These are phyloP conservation scores for Erebia palarica DNA, from an alignment of 2,888 invertebrate species.

Conservation along the genomic window DNA sequence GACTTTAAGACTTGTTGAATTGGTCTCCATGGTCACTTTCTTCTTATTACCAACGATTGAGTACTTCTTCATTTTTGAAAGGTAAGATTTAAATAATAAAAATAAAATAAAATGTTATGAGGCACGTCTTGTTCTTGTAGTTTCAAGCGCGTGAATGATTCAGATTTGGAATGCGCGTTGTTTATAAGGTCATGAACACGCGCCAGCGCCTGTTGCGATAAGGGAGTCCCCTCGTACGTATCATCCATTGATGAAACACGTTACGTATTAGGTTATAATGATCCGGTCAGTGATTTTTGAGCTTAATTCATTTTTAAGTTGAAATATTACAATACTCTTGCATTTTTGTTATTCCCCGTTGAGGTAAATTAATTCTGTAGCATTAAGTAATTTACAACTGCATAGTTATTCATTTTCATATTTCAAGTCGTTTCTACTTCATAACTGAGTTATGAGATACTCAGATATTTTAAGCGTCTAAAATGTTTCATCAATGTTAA, in stretches of 20 bases:
- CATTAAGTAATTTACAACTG: too few relatives aligned
- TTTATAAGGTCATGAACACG: constrained; percentile 45
- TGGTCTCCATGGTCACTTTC: constrained; percentile 75
- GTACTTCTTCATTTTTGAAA: constrained; percentile 70
- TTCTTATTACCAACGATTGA: constrained; percentile 76
- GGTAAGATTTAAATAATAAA: constrained; percentile 19
- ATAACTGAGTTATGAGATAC: neutral
- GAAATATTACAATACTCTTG: neutral
- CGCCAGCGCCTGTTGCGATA: constrained; percentile 44
- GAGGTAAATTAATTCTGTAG: too few relatives aligned
- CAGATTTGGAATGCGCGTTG: constrained; percentile 44
- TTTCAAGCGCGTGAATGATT: constrained; percentile 47
- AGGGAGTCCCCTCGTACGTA: constrained; percentile 52
- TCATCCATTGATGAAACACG: constrained; percentile 48
- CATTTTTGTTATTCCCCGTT: constrained; percentile 31
- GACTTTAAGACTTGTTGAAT: constrained; percentile 65
- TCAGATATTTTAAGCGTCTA: too few relatives aligned
- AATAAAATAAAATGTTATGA: constrained; percentile 26
- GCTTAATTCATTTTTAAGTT: constrained; percentile 22
- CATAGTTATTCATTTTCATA: neutral
- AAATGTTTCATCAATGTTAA: too few relatives aligned
- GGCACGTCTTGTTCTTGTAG: constrained; percentile 34
- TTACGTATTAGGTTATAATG: constrained; percentile 20
- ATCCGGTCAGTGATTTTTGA: constrained; percentile 24
- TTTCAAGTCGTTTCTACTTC: too few relatives aligned